phyloP scores from a whole-genome alignment of 2,888 invertebrate species.

The Blastobasis lacticolella region DNA sequence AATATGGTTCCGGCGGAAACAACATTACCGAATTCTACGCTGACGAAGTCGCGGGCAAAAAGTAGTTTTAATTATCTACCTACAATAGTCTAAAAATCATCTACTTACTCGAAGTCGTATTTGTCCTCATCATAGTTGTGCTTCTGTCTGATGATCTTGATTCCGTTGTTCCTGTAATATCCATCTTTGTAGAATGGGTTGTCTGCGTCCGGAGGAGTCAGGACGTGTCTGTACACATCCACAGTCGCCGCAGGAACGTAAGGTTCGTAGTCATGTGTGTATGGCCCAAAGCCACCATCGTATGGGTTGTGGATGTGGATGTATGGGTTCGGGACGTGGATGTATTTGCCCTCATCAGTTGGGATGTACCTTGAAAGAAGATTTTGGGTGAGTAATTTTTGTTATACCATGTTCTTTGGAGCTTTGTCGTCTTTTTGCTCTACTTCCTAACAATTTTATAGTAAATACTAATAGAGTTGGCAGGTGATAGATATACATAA shows the following conservation, averaged over 20 bases:
- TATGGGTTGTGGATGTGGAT: constrained; percentile 68
- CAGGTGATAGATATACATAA: too few species aligned
- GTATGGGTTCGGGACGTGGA: constrained; percentile 70
- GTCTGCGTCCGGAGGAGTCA: constrained; percentile 45
- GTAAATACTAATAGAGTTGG: too few species aligned
- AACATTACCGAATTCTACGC: too few species aligned
- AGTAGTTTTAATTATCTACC: too few species aligned
- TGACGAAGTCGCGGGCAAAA: too few species aligned
- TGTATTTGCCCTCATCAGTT: constrained; percentile 63
- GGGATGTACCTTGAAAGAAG: constrained; percentile 56
- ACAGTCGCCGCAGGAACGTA: constrained; percentile 64
- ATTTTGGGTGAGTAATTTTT: background rate
- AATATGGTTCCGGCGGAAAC: too few species aligned
- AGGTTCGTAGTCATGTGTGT: constrained; percentile 60
- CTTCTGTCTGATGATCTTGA: constrained; percentile 64
- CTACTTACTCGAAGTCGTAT: constrained; percentile 69
- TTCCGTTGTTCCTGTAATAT: constrained; percentile 68
- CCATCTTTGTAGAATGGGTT: constrained; percentile 64
- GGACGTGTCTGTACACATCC: constrained; percentile 48
- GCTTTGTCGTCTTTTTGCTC: background rate
- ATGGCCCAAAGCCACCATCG: constrained; percentile 59
- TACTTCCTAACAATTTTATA: too few species aligned
- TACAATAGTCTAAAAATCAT: too few species aligned
- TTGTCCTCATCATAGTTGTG: constrained; percentile 66
- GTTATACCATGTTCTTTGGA: background rate